These are phyloP conservation scores for Drosophila kanapiae DNA, from an alignment of 1,140 invertebrate genomes.

Conservation along the genomic window DNA sequence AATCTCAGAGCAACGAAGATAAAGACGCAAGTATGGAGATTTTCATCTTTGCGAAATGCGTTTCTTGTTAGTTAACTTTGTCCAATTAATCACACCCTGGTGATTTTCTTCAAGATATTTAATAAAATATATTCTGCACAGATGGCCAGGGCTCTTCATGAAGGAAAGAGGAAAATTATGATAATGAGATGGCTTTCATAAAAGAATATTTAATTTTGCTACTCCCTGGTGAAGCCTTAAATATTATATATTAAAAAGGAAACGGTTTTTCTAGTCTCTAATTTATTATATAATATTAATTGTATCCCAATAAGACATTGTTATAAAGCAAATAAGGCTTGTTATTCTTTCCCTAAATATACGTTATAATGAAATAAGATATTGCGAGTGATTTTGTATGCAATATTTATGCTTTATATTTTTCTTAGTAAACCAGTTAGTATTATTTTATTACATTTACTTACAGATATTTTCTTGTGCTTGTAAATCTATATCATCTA, in stretches of 20 bases:
- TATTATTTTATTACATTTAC: no score
- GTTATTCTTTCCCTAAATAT: no score
- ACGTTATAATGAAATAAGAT: no score
- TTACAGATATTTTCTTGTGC: no score
- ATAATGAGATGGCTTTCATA: not conserved
- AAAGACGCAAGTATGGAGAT: not conserved
- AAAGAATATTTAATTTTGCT: not conserved
- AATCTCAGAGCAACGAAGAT: not conserved
- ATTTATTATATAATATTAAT: not conserved
- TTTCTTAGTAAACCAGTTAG: no score
- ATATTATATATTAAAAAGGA: not conserved
- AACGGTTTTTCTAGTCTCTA: not conserved
- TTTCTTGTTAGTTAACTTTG: constrained; percentile 13
- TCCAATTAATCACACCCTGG: constrained; percentile 12
- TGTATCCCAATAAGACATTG: not conserved
- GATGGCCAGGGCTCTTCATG: not conserved
- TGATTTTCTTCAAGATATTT: not conserved
- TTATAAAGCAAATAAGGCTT: no score
- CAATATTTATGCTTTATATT: no score
- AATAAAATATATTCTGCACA: constrained; percentile 1
- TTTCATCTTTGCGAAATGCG: not conserved
- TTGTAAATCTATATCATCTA: no score
- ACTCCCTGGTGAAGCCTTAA: no score
- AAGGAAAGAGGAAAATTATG: no score
- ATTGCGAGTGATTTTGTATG: no score